phyloP scores from a whole-genome alignment of 2,888 invertebrate species.

The Salticus scenicus region DNA sequence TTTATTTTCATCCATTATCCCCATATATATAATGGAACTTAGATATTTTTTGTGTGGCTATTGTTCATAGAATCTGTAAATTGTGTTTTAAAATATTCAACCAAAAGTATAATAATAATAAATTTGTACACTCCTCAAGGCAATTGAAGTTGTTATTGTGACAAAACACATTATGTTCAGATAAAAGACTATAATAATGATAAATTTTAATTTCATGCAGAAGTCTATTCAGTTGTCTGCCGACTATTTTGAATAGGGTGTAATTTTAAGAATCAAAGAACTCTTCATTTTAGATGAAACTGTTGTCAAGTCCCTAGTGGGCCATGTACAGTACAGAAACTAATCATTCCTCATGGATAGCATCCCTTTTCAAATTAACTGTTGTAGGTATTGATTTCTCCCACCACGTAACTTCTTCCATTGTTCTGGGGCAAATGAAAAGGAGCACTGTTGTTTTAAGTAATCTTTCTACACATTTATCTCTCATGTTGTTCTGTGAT shows the following conservation, averaged over 20 bases:
- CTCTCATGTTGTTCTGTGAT: constrained; percentile 70
- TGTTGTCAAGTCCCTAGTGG: constrained; percentile 63
- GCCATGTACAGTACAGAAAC: constrained; percentile 65
- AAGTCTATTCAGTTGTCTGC: constrained; percentile 30
- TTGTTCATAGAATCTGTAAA: constrained; percentile 67
- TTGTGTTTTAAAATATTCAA: constrained; percentile 58
- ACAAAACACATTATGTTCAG: no score
- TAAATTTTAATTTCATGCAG: not conserved
- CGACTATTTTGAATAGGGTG: constrained; percentile 32
- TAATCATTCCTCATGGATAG: constrained; percentile 62
- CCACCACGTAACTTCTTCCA: constrained; percentile 60
- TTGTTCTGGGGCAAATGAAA: constrained; percentile 32
- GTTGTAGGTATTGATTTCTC: constrained; percentile 28
- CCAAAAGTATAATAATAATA: constrained; percentile 40
- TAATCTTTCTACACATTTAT: constrained; percentile 63
- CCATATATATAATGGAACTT: constrained; percentile 63
- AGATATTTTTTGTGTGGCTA: constrained; percentile 69
- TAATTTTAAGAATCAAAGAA: constrained; percentile 37
- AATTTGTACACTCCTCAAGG: constrained; percentile 35
- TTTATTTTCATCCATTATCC: constrained; percentile 45
- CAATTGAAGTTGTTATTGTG: constrained; percentile 22
- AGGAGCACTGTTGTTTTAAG: constrained; percentile 63
- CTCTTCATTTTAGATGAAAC: constrained; percentile 40
- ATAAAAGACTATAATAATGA: no score
- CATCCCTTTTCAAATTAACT: constrained; percentile 53